Conservation (phyloP, 2,797 vertebrate species). For the Falco berigora region DNA sequence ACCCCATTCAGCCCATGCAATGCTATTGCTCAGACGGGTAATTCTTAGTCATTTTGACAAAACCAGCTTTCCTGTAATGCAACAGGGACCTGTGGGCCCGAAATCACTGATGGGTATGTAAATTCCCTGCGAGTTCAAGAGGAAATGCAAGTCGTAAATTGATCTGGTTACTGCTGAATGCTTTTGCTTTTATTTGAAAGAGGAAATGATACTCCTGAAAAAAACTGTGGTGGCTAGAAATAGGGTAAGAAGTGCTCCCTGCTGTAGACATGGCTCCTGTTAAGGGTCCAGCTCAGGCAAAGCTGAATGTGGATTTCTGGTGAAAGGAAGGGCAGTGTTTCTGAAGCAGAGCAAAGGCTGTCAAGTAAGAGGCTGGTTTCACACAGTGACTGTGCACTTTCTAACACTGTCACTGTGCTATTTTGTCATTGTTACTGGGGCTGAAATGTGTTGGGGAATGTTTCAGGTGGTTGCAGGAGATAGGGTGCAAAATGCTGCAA, state of each 20-base stretch:
- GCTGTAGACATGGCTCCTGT: not conserved
- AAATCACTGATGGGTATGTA: not conserved
- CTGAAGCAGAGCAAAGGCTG: not conserved
- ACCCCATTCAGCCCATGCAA: accelerated
- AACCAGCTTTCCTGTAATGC: not conserved
- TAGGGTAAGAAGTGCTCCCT: not conserved
- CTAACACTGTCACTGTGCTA: not conserved
- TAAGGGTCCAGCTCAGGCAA: not conserved
- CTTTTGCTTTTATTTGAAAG: not conserved
- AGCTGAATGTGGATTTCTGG: not conserved
- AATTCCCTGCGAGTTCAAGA: not conserved
- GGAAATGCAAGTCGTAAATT: not conserved
- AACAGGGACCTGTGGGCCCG: accelerated
- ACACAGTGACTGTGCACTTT: accelerated
- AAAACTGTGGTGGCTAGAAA: not conserved
- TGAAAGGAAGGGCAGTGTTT: not conserved
- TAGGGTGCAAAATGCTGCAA: not conserved
- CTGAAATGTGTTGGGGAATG: not conserved
- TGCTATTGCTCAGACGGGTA: not conserved
- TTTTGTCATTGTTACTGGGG: not conserved
- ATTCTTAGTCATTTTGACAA: not conserved
- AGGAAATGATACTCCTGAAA: not conserved
- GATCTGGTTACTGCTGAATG: not conserved
- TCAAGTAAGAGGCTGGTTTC: not conserved
- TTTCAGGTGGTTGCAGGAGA: not conserved